A percentile compares a stretch with the other conserved stretches of the same genome.
These are phyloP conservation scores for Aelia acuminata DNA, from an alignment of 2,888 invertebrate species.

Conservation along the genomic window DNA sequence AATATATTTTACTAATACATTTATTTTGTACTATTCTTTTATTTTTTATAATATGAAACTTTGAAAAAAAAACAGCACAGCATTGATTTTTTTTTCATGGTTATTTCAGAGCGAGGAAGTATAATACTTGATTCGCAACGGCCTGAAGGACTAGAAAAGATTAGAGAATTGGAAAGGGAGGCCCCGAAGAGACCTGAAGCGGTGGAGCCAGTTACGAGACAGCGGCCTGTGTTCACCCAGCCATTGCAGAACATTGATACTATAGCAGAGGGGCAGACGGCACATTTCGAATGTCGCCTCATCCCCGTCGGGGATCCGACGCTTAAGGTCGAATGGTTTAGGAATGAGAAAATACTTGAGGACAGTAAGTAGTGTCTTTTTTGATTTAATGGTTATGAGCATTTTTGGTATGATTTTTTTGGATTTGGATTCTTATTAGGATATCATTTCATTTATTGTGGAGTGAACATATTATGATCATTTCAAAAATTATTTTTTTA, in stretches of 20 bases:
- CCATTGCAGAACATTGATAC: slow-evolving; percentile 92
- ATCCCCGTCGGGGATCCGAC: slow-evolving; percentile 96
- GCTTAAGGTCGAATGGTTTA: slow-evolving; percentile 94
- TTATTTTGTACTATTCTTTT: too few relatives aligned
- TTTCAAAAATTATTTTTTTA: too few relatives aligned
- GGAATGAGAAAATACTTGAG: slow-evolving; percentile 91
- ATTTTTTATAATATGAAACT: background rate
- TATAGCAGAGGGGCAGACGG: slow-evolving; percentile 89
- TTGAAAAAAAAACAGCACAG: background rate
- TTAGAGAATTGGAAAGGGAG: slow-evolving; percentile 86
- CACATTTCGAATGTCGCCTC: slow-evolving; percentile 95
- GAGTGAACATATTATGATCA: too few relatives aligned
- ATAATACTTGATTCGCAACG: slow-evolving; percentile 92
- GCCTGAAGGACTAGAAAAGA: slow-evolving; percentile 95
- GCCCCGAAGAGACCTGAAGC: slow-evolving; percentile 85
- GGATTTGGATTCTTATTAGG: background rate
- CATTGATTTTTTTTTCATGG: background rate
- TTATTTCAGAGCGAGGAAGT: slow-evolving; percentile 78
- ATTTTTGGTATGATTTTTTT: background rate
- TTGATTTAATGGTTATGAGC: background rate
- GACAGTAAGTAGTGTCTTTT: slow-evolving; percentile 74
- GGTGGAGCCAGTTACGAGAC: slow-evolving; percentile 86
- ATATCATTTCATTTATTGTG: too few relatives aligned
- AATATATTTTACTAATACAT: too few relatives aligned
- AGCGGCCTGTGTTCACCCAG: slow-evolving; percentile 94